These are phyloP conservation scores for Athalia rosae DNA, from an alignment of 2,888 invertebrate species.

Conservation along the genomic window DNA sequence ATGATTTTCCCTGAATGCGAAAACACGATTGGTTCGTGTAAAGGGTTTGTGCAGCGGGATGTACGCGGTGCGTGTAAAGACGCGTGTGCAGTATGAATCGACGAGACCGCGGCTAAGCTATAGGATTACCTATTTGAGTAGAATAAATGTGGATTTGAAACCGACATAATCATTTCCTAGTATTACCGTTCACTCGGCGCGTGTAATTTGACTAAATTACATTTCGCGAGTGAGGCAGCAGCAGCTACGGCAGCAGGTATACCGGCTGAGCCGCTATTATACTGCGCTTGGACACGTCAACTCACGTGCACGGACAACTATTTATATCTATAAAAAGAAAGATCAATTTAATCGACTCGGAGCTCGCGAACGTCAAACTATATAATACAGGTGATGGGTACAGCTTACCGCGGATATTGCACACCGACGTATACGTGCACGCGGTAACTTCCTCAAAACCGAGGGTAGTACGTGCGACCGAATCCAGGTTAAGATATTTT, in stretches of 20 bases:
- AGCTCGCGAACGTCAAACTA: constrained; percentile 10
- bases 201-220: constrained; percentile 31
- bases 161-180: constrained; percentile 23
- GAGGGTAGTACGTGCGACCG: not conserved
- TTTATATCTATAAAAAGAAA: not conserved
- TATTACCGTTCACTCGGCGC: not conserved
- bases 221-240: constrained; percentile 12
- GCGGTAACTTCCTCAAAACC: constrained; percentile 13
- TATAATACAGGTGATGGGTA: not conserved
- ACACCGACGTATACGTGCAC: too few species aligned
- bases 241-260: too few species aligned
- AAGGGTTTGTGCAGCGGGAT: too few species aligned
- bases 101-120: not conserved
- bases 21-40: too few species aligned
- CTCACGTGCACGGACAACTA: constrained; percentile 16
- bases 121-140: not conserved
- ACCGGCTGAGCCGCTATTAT: not conserved
- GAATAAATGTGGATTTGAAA: constrained; percentile 13
- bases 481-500: not conserved
- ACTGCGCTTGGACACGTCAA: constrained; percentile 42
- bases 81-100: too few species aligned
- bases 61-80: too few species aligned
- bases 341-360: constrained; percentile 36
- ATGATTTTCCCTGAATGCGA: too few species aligned
- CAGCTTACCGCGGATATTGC: constrained; percentile 23